Evolutionary conservation across 1,140 invertebrate genomes (phyloP), one percentile per base, ranked within the genome.

Genomic region (Tribolium madens): DNA sequence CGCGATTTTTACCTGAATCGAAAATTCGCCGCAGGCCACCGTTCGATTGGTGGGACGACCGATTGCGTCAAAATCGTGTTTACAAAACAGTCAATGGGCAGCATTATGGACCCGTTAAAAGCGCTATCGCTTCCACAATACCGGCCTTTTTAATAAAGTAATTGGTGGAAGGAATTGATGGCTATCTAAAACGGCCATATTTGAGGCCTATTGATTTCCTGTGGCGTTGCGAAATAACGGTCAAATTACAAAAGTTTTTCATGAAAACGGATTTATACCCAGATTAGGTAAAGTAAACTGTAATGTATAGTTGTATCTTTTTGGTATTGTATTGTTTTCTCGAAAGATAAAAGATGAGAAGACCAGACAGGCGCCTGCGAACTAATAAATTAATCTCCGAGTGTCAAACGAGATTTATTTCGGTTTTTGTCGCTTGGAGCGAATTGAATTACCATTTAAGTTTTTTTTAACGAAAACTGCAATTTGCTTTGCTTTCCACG

Each of bases 281-380:
- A 26, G 21, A 26, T 26, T 26, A 26, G 21, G 0, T 5, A 4
- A 5, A 26, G 21, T 26, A 26, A 4, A 26, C 1, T 1, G 1
- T 26, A 26, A 26, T 26, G 21, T 4, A 26, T 26, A 26, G 21
- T 3, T 26, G 21, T 42, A 42, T 42, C n/a, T 9, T 42, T 42
- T 42, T 9, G 36, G 36, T 42, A 42, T 42, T 42, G n/a, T 42
- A 42, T 42, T 36, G 2, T 42, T 42, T 42, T 42, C 36, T 42
- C 36, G 4, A 7, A 7, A 57, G 52, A 57, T 57, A 57, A 50
- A 57, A 57, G 14, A 18, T n/a, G 14, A 3, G 7, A 53, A 57
- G 15, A 57, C 3, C 52, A 57, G 52, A 57, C 52, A 57, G 52
- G 52, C 52, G 52, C 52, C 52, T 18, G 14, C 14, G 21, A 21